Percentiles rank a stretch among this genome's conserved stretches.
phyloP scores from a whole-genome alignment of 2,888 invertebrate genomes.

The Sminthurides aquaticus region DNA sequence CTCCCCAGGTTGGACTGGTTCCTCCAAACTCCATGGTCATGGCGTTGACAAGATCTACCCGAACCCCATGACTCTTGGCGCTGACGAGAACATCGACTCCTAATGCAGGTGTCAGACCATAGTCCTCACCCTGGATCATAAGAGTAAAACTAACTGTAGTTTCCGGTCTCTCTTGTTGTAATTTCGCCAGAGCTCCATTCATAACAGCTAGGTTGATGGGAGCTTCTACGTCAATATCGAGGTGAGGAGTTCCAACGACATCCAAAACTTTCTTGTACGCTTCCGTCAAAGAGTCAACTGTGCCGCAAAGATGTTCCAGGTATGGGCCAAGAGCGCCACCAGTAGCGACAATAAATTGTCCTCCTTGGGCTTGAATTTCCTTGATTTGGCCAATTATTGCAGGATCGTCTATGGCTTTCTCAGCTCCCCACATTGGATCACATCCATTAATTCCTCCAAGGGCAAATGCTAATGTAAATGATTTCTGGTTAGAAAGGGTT shows the following conservation, averaged over 20 bases:
- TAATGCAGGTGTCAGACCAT: slow-evolving; percentile 26
- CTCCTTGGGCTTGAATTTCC: slow-evolving; percentile 32
- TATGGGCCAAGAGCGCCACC: slow-evolving; percentile 31
- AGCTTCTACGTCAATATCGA: slow-evolving; percentile 41
- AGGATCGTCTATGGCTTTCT: slow-evolving; percentile 32
- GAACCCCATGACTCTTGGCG: slow-evolving; percentile 25
- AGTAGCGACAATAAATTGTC: slow-evolving; percentile 27
- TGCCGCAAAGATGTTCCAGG: slow-evolving; percentile 30
- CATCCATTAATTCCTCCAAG: slow-evolving; percentile 33
- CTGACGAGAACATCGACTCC: slow-evolving; percentile 22
- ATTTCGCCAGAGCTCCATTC: slow-evolving; percentile 35
- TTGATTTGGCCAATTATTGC: slow-evolving; percentile 29
- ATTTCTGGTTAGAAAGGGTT: slow-evolving; percentile 32
- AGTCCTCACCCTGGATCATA: slow-evolving; percentile 31
- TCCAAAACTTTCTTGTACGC: slow-evolving; percentile 39
- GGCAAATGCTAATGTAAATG: slow-evolving; percentile 38
- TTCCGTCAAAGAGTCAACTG: slow-evolving; percentile 20
- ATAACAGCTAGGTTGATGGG: slow-evolving; percentile 32
- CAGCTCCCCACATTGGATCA: slow-evolving; percentile 39
- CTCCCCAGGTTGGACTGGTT: slow-evolving; percentile 26
- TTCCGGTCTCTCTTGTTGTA: slow-evolving; percentile 35
- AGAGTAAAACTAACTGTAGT: slow-evolving; percentile 33
- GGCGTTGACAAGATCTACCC: slow-evolving; percentile 31
- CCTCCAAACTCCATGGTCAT: slow-evolving; percentile 33
- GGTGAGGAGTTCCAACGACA: slow-evolving; percentile 35